These are phyloP conservation scores for Botia kubotai DNA, from an alignment of 2,797 vertebrate species.

Conservation along the genomic window DNA sequence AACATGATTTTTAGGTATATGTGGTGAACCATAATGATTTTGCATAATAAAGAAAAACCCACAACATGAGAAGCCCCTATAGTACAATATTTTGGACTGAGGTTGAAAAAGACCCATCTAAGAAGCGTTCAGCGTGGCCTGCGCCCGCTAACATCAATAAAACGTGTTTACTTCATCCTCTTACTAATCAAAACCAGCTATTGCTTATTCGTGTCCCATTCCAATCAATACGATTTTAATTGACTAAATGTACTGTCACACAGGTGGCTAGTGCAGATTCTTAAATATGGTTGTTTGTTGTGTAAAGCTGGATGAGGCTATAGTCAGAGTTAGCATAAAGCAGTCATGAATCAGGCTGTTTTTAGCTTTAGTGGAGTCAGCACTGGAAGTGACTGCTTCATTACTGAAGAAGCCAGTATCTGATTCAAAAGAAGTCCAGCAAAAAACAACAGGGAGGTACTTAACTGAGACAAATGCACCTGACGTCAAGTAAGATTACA, in stretches of 20 bases:
- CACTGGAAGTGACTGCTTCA: conserved; percentile 49
- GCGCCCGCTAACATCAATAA: conserved; percentile 77
- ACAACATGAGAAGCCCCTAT: neutral
- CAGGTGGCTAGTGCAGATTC: conserved; percentile 53
- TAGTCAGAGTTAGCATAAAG: conserved; percentile 37
- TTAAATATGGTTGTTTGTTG: conserved; percentile 35
- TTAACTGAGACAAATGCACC: conserved; percentile 49
- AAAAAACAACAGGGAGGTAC: conserved; percentile 24
- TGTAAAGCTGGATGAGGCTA: neutral
- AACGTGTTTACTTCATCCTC: conserved; percentile 77
- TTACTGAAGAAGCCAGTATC: conserved; percentile 49
- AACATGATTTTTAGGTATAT: no score
- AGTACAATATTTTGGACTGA: neutral
- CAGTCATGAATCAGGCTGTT: conserved; percentile 49
- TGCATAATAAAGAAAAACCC: neutral
- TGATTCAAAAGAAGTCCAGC: conserved; percentile 33
- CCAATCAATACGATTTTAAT: conserved; percentile 75
- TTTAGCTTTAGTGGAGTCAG: conserved; percentile 50
- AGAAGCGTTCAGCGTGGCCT: conserved; percentile 71
- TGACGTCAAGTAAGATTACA: conserved; percentile 31
- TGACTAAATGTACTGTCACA: conserved; percentile 75
- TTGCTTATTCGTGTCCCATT: conserved; percentile 75
- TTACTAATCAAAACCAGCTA: conserved; percentile 56
- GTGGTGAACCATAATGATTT: no score
- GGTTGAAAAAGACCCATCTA: conserved; percentile 67